Evolutionary conservation across 1,140 invertebrate species (phyloP).

Genomic region (Hyles vespertilio): DNA sequence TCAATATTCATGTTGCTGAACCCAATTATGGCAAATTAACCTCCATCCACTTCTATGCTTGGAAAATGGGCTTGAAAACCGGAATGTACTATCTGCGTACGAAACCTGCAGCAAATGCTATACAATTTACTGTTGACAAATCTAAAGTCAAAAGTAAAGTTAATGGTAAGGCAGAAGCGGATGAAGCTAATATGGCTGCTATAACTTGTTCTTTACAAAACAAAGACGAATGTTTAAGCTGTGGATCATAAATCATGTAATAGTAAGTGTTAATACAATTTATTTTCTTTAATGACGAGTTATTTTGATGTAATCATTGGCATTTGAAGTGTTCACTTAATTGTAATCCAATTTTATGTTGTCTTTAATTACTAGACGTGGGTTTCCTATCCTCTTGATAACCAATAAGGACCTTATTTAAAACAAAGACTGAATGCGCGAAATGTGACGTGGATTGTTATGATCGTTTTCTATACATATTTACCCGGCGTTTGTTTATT

Average conservation of each 20-base stretch:
- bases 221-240: slow-evolving; percentile 92
- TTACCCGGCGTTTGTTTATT: no score
- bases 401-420: no score
- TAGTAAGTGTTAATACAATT: no score
- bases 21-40: slow-evolving; percentile 95
- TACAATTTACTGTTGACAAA: slow-evolving; percentile 99
- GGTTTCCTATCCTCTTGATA: no score
- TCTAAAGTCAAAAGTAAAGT: slow-evolving; percentile 78
- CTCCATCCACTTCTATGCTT: slow-evolving; percentile 99
- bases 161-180: slow-evolving; percentile 54
- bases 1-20: slow-evolving; percentile 97
- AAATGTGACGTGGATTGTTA: no score
- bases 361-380: no score
- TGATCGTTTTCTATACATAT: no score
- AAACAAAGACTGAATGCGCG: no score
- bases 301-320: no score
- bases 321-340: no score
- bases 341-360: no score
- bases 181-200: slow-evolving; percentile 82
- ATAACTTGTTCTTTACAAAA: slow-evolving; percentile 93
- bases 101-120: slow-evolving; percentile 96
- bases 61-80: slow-evolving; percentile 97
- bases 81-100: slow-evolving; percentile 99
- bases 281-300: no score
- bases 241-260: slow-evolving; percentile 77